Base-by-base conservation (phyloP, 2,797 vertebrate species). In the Microctenopoma lineatum region DNA sequence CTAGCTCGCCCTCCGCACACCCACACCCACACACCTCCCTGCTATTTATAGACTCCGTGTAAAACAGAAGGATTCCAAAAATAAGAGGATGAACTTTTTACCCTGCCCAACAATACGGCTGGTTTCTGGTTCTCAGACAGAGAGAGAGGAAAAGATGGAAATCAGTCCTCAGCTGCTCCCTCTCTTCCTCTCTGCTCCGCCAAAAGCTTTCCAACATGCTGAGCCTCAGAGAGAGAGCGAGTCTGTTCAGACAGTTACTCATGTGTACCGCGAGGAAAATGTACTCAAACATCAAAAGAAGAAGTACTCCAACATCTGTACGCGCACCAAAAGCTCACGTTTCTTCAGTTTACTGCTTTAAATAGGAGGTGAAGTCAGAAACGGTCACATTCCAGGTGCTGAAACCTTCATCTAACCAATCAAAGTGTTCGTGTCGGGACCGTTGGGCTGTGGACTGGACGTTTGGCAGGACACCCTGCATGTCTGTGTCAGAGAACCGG, bases 61-160 rank as follows among this genome's bases (percentile, higher is more conserved):
- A 84, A 84, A 87, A 80, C 78, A 88, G 72, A 70, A 75, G 79
- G 61, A 73, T 66, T 82, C 85, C 81, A 89, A 84, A 89, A 89
- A 90, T 84, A 85, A 87, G 81, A 60, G 66, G 78, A 21, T 88
- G 87, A 91, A 92, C 89, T 91, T 90, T 87, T 91, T 92, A 92
- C 88, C 90, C 80, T 70, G 72, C 86, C 86, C 80, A 83, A 87
- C 80, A 85, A 88, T 66, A 79, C 56, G 46, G 27, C 60, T 39
- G 62, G 45, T 83, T 87, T 88, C 80, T 86, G 76, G 65, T 80
- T 78, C 67, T 36, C 78, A 87, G 77, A 80, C 72, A 60, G 58
- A 78, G 55, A 81, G 38, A 51, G 61, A 83, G 55, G 54, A 52
- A 53, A 46, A 66, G 74, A 80, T 76, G 76, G 72, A 86, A 80